Conservation (phyloP, 1,140 invertebrate species). For the Gryllus bimaculatus region DNA sequence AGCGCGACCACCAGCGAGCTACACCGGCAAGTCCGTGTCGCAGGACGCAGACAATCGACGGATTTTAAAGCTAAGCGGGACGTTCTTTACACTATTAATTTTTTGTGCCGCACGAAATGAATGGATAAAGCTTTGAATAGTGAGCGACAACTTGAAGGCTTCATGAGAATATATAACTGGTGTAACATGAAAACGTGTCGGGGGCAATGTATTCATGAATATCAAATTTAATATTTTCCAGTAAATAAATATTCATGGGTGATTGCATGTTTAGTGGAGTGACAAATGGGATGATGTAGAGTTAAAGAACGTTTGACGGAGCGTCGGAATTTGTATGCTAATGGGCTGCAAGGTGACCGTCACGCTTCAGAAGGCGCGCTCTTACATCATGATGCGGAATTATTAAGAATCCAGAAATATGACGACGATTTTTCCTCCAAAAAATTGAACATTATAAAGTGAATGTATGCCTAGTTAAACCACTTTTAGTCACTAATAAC, state of each 20-base stretch:
- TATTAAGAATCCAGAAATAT: no score
- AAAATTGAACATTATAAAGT: no score
- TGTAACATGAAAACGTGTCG: neutral
- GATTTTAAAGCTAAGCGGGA: neutral
- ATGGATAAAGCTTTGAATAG: no score
- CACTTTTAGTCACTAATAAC: no score
- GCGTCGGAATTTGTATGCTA: neutral
- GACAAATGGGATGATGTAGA: neutral
- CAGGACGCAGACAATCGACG: no score
- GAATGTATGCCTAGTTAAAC: no score
- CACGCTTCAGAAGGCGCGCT: neutral
- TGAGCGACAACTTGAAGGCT: neutral
- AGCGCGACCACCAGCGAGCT: no score
- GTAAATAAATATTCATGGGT: neutral
- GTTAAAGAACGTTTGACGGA: neutral
- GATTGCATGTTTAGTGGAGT: neutral
- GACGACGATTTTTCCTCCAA: no score
- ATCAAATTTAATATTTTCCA: neutral
- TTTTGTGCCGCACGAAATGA: neutral
- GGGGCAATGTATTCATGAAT: neutral
- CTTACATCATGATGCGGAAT: neutral
- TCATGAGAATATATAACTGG: neutral
- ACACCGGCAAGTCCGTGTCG: no score
- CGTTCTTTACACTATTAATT: neutral
- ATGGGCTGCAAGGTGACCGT: neutral